phyloP scores from a whole-genome alignment of 2,797 vertebrate species.

The Falco cherrug region DNA sequence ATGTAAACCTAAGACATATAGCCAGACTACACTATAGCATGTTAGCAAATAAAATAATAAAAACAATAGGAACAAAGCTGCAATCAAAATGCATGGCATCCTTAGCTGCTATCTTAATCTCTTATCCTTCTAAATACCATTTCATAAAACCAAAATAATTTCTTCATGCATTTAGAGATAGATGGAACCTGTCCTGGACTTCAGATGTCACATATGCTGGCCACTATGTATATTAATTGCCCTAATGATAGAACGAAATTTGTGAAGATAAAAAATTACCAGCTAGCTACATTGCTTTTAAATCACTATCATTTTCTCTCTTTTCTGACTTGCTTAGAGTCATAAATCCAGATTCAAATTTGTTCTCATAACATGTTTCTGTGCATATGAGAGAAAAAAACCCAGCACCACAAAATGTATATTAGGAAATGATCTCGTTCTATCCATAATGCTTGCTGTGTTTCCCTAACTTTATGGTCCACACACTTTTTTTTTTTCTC shows the following conservation, averaged over 20 bases:
- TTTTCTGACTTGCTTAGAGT: neutral
- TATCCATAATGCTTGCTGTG: rapidly evolving
- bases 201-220: neutral
- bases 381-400: neutral
- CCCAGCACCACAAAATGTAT: neutral
- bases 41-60: neutral
- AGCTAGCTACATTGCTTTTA: neutral
- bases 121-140: neutral
- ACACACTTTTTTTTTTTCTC: neutral
- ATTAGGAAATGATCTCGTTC: neutral
- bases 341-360: neutral
- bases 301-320: neutral
- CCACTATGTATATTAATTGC: neutral
- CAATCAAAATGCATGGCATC: neutral
- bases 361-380: neutral
- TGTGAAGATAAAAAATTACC: neutral
- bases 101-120: neutral
- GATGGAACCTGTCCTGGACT: neutral
- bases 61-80: neutral
- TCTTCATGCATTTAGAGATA: neutral
- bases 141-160: neutral
- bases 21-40: neutral
- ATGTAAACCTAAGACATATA: neutral
- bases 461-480: neutral
- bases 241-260: neutral